A percentile compares a stretch with the other conserved stretches of the same genome.
These are phyloP conservation scores for Cylloceria caligata DNA, from an alignment of 2,888 invertebrate species.

Conservation along the genomic window DNA sequence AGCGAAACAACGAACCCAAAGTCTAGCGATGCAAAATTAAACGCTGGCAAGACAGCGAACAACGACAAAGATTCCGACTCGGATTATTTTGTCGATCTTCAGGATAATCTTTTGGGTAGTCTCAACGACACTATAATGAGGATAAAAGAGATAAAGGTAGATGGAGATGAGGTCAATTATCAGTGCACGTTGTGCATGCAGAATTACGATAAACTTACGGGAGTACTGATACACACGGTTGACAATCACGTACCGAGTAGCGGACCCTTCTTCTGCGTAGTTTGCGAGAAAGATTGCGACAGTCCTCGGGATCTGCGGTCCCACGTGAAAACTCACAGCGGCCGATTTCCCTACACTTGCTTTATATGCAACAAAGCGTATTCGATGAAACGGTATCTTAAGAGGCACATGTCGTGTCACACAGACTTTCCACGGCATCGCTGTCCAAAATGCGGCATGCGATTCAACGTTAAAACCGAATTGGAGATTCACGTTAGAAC, in stretches of 20 bases:
- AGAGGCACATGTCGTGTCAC: conserved; percentile 82
- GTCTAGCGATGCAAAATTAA: neutral
- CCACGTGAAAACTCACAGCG: conserved; percentile 87
- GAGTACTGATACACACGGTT: conserved; percentile 78
- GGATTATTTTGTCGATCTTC: conserved; percentile 73
- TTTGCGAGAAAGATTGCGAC: conserved; percentile 87
- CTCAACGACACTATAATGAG: conserved; percentile 81
- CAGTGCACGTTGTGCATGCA: conserved; percentile 82
- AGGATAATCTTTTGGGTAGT: conserved; percentile 79
- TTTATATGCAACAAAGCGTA: conserved; percentile 82
- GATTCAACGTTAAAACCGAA: conserved; percentile 79
- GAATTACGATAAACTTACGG: conserved; percentile 78
- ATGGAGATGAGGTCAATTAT: conserved; percentile 74
- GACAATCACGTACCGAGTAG: conserved; percentile 80
- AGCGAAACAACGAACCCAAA: conserved; percentile 4
- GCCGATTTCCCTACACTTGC: conserved; percentile 86
- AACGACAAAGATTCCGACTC: conserved; percentile 72
- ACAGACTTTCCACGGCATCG: conserved; percentile 81
- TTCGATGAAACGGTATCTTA: conserved; percentile 80
- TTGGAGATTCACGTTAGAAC: conserved; percentile 76
- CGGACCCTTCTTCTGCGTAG: conserved; percentile 86
- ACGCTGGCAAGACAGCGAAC: conserved; percentile 16
- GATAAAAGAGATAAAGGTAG: conserved; percentile 80
- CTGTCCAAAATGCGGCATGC: conserved; percentile 80
- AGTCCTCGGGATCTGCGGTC: conserved; percentile 86